phyloP scores from a whole-genome alignment of 2,113 vertebrate genomes.

The Myocastor coypus region DNA sequence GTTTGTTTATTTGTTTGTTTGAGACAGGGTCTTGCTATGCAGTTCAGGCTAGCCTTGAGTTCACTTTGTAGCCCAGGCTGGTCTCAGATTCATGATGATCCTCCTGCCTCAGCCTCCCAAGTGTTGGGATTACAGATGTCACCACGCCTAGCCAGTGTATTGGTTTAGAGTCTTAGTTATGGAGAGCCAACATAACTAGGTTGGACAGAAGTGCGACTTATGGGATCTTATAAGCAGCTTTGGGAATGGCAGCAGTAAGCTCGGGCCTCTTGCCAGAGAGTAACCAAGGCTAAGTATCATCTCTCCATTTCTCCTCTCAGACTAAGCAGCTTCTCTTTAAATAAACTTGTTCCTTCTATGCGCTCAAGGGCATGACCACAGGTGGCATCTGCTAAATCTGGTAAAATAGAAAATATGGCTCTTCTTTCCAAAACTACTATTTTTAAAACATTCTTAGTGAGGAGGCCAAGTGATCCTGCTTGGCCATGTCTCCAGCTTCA shows the following conservation, averaged over 20 bases:
- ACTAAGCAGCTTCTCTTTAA: neutral
- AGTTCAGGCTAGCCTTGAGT: too few species aligned
- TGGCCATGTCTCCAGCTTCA: neutral
- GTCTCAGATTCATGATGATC: too few species aligned
- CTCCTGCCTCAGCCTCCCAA: too few species aligned
- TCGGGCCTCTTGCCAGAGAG: neutral
- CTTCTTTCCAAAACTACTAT: constrained; percentile 13
- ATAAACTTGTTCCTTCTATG: neutral
- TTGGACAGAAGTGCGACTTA: neutral
- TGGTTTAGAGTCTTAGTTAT: neutral
- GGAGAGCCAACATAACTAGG: neutral
- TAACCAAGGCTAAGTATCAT: neutral
- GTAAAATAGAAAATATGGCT: neutral
- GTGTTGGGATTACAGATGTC: too few species aligned
- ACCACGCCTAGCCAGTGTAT: neutral
- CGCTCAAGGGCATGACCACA: neutral
- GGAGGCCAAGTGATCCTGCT: neutral
- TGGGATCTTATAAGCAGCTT: constrained; percentile 10
- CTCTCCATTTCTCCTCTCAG: neutral
- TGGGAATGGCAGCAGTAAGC: neutral
- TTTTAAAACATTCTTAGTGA: neutral
- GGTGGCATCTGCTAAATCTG: neutral
- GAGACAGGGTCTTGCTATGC: too few species aligned
- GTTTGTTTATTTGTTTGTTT: too few species aligned
- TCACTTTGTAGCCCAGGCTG: too few species aligned